These are phyloP conservation scores for Falco rusticolus DNA, from an alignment of 2,797 vertebrate species.

Conservation along the genomic window DNA sequence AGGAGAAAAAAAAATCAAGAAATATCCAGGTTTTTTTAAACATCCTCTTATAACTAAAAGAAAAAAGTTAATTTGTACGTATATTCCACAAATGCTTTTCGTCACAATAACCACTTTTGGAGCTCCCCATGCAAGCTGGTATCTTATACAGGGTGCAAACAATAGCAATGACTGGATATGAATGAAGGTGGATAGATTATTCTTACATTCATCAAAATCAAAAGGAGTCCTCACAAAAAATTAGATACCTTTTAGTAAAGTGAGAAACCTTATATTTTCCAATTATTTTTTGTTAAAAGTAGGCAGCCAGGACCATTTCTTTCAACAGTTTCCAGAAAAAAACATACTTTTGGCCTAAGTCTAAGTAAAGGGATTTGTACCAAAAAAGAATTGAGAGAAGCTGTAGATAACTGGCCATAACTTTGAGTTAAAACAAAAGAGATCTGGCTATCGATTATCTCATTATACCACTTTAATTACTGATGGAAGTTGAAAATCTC, in stretches of 20 bases:
- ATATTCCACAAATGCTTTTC: neutral
- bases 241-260: neutral
- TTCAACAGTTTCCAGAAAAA: constrained; percentile 1
- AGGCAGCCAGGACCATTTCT: neutral
- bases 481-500: neutral
- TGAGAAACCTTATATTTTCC: neutral
- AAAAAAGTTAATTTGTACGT: neutral
- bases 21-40: neutral
- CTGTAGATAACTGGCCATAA: neutral
- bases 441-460: neutral
- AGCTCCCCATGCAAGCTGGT: neutral
- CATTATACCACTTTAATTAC: neutral
- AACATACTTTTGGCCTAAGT: neutral
- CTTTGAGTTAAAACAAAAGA: neutral
- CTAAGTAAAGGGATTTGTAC: neutral
- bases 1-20: neutral
- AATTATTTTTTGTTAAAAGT: neutral
- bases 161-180: neutral
- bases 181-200: neutral
- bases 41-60: neutral
- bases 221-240: neutral
- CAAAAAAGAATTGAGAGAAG: neutral
- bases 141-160: neutral
- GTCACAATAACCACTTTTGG: neutral
- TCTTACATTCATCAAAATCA: neutral